These are phyloP conservation scores for Mesorhabditis belari DNA, from an alignment of 2,888 invertebrate genomes.

Conservation along the genomic window DNA sequence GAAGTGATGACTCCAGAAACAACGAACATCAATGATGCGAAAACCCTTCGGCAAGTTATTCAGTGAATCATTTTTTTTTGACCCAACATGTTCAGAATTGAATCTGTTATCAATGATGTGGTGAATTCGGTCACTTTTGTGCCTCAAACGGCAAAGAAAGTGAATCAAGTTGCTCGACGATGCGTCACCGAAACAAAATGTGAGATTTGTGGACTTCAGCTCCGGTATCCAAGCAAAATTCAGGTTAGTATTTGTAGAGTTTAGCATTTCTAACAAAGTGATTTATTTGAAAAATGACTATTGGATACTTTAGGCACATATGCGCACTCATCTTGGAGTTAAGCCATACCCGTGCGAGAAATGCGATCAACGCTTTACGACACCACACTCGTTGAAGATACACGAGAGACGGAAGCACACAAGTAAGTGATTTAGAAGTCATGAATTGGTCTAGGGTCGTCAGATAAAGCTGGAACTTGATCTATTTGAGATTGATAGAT, in stretches of 20 bases:
- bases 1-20: too few relatives aligned
- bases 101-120: too few relatives aligned
- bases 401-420: conserved; percentile 36
- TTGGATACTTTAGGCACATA: conserved; percentile 32
- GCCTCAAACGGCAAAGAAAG: too few relatives aligned
- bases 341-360: conserved; percentile 32
- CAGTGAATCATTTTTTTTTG: too few relatives aligned
- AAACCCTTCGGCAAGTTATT: too few relatives aligned
- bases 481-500: background rate
- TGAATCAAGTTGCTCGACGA: too few relatives aligned
- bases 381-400: conserved; percentile 20
- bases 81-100: too few relatives aligned
- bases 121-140: too few relatives aligned
- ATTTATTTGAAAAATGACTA: background rate
- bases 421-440: background rate
- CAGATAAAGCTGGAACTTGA: too few relatives aligned
- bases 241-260: conserved; percentile 9
- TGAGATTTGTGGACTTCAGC: conserved; percentile 32
- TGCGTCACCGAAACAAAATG: conserved; percentile 32
- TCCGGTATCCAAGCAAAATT: conserved; percentile 39
- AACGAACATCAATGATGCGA: too few relatives aligned
- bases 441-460: background rate
- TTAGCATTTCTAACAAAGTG: background rate
- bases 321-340: conserved; percentile 35
- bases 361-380: conserved; percentile 26